phyloP scores from a whole-genome alignment of 2,888 invertebrate genomes.

The Anorthoa munda region DNA sequence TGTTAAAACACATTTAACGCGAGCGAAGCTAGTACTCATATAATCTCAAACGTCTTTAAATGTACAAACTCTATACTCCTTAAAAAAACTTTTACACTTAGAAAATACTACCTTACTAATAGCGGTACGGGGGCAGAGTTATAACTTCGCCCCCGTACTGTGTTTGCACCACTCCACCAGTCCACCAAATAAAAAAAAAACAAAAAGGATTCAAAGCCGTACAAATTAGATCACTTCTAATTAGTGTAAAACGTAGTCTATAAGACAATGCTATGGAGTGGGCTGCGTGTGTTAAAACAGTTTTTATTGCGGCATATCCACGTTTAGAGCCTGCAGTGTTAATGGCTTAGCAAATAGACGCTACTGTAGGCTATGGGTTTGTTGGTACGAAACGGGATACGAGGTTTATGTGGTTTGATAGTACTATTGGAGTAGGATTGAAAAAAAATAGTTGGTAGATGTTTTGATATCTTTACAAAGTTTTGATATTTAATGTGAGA shows the following conservation, averaged over 20 bases:
- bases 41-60: background rate
- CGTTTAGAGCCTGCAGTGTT: conserved; percentile 78
- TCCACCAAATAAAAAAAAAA: conserved; percentile 4
- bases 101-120: too few species aligned
- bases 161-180: background rate
- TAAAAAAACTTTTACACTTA: too few species aligned
- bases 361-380: conserved; percentile 70
- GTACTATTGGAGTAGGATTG: background rate
- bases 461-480: too few species aligned
- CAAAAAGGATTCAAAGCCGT: conserved; percentile 20
- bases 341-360: conserved; percentile 80
- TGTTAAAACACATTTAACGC: too few species aligned
- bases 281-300: conserved; percentile 69
- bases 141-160: too few species aligned
- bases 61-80: too few species aligned
- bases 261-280: conserved; percentile 72
- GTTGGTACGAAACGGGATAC: conserved; percentile 37
- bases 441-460: too few species aligned
- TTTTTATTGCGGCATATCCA: conserved; percentile 74
- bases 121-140: too few species aligned
- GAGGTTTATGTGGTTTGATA: conserved; percentile 2
- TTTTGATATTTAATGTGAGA: too few species aligned
- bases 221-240: conserved; percentile 70
- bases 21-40: too few species aligned
- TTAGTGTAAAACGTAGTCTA: conserved; percentile 62